Evolutionary conservation across 2,797 vertebrate species (phyloP).

Genomic region (Molossus molossus): DNA sequence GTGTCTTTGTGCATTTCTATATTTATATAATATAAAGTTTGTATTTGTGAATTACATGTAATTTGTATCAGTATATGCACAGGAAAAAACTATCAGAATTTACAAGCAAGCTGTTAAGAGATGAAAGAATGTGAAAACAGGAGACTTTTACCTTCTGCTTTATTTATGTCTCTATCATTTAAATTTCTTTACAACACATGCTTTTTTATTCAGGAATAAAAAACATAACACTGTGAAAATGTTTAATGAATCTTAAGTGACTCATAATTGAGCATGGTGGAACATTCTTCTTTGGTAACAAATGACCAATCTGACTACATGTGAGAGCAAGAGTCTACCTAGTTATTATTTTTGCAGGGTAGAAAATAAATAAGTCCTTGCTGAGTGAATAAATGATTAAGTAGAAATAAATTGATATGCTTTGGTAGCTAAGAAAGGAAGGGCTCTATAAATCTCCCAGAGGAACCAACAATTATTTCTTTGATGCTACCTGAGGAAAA

Average conservation of each 20-base stretch:
- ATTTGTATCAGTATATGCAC: background rate
- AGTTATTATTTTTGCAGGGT: conserved; percentile 37
- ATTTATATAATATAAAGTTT: background rate
- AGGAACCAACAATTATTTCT: background rate
- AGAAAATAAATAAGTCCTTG: background rate
- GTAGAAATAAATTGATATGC: background rate
- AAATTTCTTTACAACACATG: background rate
- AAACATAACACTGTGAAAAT: conserved; percentile 37
- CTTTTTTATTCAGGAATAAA: conserved; percentile 40
- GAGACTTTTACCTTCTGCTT: background rate
- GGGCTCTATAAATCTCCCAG: background rate
- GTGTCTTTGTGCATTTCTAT: background rate
- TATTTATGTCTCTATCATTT: conserved; percentile 55
- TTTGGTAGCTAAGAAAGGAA: conserved; percentile 19
- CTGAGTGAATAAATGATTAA: conserved; percentile 52
- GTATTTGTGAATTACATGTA: background rate
- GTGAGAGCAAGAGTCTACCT: conserved; percentile 19
- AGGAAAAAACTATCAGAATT: conserved; percentile 55
- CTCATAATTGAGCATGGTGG: background rate
- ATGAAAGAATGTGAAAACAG: background rate
- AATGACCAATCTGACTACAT: background rate
- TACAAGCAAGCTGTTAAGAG: conserved; percentile 3
- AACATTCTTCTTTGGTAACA: conserved; percentile 32
- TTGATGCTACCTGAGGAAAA: background rate
- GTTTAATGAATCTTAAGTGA: conserved; percentile 47